Base-by-base conservation (phyloP, 2,888 invertebrate species). In the Shargacucullia verbasci region DNA sequence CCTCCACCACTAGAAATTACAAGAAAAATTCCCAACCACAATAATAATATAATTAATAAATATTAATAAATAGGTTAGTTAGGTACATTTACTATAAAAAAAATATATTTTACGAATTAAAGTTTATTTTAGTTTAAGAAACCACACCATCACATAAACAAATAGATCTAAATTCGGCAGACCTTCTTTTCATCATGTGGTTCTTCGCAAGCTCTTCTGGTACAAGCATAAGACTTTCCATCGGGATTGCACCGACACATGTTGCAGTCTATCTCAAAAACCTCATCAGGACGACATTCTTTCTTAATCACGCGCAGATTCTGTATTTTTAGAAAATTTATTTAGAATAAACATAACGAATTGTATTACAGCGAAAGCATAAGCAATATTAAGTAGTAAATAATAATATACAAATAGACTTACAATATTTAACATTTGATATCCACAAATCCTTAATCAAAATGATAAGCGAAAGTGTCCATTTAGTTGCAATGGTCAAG, bases 161-260 rank as follows among this genome's bases (percentile, higher is more conserved):
- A 39, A 38, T 31, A 48, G 31, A 8, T 35, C 20, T 27, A 13
- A 10, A 12, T 11, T 9, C 1, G 25, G 9, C 31, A 41, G 78
- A 88, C 86, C 88, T 90, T 81, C 39, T 70, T 71, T 15, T 89
- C 86, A 11, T 84, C 76, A 9, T 25, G 27, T 50, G 34, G 46
- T 13, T 89, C 82, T 20, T 82, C 60, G 59, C 95, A 95, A 20
- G 89, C 88, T 43, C 92, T 83, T 57, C 94, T 86, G 0, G 95
- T 95, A 76, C 95, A 95, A 34, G 92, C 89, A 71, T 90, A 95
- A 0, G 95, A 94, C 43, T 89, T 87, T 8, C 95, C 94, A 46
- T 95, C 94, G n/a, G 88, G 80, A 55, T 94, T 94, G 75, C 95
- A 95, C 12, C 92, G 89, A 73, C 95, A 95, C 79, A 90, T 94